Base-by-base conservation (phyloP, 2,113 vertebrate genomes). In the Nothoprocta pentlandii region DNA sequence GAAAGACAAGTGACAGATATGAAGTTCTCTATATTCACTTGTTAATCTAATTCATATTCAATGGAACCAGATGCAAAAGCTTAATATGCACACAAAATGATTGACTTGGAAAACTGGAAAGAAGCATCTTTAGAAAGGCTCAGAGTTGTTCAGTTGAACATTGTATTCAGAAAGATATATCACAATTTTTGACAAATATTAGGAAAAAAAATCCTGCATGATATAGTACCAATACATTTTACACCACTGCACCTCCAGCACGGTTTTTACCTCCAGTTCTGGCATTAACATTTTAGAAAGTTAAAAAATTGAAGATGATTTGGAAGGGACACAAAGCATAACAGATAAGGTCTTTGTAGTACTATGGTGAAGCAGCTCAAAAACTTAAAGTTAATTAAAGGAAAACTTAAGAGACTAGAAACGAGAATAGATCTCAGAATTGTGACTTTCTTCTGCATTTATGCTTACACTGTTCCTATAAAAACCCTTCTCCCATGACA, bases 231-330 rank as follows among this genome's bases (percentile, higher is more conserved):
- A 8, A 46, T 14, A 12, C 2, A 15, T 49, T 77, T 80, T 23
- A 49, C 9, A 47, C 5, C 34, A 6, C 53, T 61, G 42, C 5
- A 19, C 6, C 59, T 13, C 6, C 36, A 39, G 36, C 36, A 39
- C 36, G 36, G 63, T 39, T 78, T 58, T 8, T 13, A 47, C 1
- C 4, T 1, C 9, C 8, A 42, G 4, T 68, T 75, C 42, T 54
- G 58, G 12, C 3, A 51, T 28, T 56, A 0, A 0, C 10, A 58
- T 1, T 47, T 7, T 53, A 51, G 7, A 47, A 53, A 8, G 46
- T 47, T 5, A 8, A 44, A 39, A 56, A 56, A 16, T 30, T 17
- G 16, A 3, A 53, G 23, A 66, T 74, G 78, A 75, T 61, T 69
- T 5, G 20, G 12, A 88, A 58, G 3, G 58, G 8, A 11, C 32